Conservation (phyloP, 1,140 invertebrate genomes). For the Cydia pomonella region DNA sequence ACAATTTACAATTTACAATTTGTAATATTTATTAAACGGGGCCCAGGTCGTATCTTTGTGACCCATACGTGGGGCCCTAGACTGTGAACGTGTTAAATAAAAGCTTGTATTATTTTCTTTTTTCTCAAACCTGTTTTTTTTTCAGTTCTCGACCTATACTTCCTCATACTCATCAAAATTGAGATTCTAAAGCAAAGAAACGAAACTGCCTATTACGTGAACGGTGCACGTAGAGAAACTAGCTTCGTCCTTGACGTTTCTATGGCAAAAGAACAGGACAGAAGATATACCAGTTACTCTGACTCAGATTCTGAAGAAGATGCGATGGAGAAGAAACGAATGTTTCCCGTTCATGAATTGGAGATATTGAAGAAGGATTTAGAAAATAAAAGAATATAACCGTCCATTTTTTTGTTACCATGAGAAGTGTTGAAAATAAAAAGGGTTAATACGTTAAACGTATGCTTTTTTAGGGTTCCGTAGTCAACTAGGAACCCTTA, state of each 20-base stretch:
- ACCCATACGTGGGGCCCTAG: no score
- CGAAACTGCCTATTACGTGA: neutral
- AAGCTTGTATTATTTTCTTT: no score
- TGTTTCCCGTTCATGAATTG: neutral
- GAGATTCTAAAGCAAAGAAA: conserved; percentile 5
- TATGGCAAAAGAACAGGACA: neutral
- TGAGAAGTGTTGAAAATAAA: no score
- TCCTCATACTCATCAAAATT: conserved; percentile 21
- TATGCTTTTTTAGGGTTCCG: no score
- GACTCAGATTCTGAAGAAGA: conserved; percentile 23
- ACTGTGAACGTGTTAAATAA: no score
- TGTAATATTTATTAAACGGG: no score
- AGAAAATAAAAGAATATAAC: neutral
- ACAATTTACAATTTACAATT: no score
- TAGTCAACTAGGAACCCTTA: no score
- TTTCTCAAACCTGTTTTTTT: neutral
- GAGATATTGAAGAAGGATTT: conserved; percentile 3
- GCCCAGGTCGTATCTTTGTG: no score
- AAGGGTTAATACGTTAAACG: no score
- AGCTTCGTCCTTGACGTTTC: conserved; percentile 16
- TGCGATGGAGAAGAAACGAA: neutral
- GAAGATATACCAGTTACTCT: neutral
- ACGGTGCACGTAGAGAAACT: neutral
- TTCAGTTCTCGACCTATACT: conserved; percentile 14
- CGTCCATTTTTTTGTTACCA: no score